A percentile compares a stretch with the other conserved stretches of the same genome.
Evolutionary conservation across 1,140 invertebrate genomes (phyloP).

Genomic region (Drosophila mauritiana): DNA sequence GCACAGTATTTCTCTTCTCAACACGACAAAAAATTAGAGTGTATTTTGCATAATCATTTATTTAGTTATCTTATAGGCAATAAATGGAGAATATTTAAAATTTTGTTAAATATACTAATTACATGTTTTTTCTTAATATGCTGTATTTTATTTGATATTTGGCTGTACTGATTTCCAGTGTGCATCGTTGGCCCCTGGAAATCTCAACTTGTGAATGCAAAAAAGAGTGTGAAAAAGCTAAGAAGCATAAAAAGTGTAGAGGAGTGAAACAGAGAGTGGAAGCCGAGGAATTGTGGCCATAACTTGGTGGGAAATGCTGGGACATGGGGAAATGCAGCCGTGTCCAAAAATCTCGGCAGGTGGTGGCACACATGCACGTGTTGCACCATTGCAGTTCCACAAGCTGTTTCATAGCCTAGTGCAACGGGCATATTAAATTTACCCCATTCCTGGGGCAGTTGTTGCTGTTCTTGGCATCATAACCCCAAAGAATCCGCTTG

Average conservation of each 20-base stretch:
- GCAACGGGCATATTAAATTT: slow-evolving; percentile 53
- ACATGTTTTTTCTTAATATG: background rate
- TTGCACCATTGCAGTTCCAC: slow-evolving; percentile 36
- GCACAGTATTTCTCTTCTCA: background rate
- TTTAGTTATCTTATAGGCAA: background rate
- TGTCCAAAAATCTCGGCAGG: slow-evolving; percentile 73
- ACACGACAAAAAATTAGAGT: background rate
- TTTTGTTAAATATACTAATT: background rate
- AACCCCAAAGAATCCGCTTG: slow-evolving; percentile 52
- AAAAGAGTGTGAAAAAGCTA: slow-evolving; percentile 21
- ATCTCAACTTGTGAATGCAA: slow-evolving; percentile 37
- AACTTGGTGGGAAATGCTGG: slow-evolving; percentile 35
- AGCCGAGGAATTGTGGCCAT: slow-evolving; percentile 35
- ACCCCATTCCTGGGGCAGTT: slow-evolving; percentile 10
- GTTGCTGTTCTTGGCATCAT: slow-evolving; percentile 36
- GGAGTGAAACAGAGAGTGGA: slow-evolving; percentile 24
- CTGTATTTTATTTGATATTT: no score
- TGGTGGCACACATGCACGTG: slow-evolving; percentile 52
- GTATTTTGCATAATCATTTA: background rate
- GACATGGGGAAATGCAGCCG: slow-evolving; percentile 16
- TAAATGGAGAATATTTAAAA: background rate
- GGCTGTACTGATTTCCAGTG: background rate
- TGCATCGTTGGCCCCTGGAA: slow-evolving; percentile 17
- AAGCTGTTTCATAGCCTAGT: slow-evolving; percentile 44
- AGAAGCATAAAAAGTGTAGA: slow-evolving; percentile 12